Percentiles rank a stretch among this genome's conserved stretches.
phyloP scores from a whole-genome alignment of 2,797 vertebrate genomes.

The Nannoperca obscura region DNA sequence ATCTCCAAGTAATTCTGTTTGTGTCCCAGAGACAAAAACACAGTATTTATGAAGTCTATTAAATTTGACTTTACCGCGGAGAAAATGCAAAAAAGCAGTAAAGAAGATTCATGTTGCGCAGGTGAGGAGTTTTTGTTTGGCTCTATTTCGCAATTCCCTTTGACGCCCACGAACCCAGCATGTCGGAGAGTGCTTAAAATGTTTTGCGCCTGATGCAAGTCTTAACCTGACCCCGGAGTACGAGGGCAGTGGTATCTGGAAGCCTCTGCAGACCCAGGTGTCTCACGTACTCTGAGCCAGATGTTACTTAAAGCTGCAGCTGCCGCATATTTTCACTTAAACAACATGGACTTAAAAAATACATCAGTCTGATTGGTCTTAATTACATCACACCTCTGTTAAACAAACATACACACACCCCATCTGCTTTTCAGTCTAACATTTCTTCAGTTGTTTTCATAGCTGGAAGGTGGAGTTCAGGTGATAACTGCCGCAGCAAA shows the following conservation, averaged over 20 bases:
- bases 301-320: constrained; percentile 31
- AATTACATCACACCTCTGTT: not conserved
- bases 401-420: not conserved
- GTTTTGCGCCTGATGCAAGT: constrained; percentile 71
- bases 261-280: constrained; percentile 64
- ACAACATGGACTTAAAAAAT: not conserved
- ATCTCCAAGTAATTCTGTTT: not conserved
- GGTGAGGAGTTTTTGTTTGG: constrained; percentile 19
- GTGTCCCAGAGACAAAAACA: not conserved
- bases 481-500: constrained; percentile 59
- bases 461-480: constrained; percentile 66
- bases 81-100: not conserved
- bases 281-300: constrained; percentile 22
- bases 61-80: not conserved
- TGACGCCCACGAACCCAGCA: constrained; percentile 26
- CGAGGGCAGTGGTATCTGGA: constrained; percentile 36
- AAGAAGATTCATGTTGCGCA: not conserved
- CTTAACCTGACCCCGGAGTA: constrained; percentile 67
- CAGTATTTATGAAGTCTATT: not conserved
- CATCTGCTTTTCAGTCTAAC: not conserved
- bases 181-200: constrained; percentile 63
- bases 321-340: not conserved
- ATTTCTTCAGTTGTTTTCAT: not conserved
- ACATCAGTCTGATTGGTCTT: not conserved
- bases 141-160: constrained; percentile 30